Evolutionary conservation across 2,888 invertebrate genomes (phyloP), one percentile per base, ranked within the genome.

Genomic region (Raillietiella orientalis): DNA sequence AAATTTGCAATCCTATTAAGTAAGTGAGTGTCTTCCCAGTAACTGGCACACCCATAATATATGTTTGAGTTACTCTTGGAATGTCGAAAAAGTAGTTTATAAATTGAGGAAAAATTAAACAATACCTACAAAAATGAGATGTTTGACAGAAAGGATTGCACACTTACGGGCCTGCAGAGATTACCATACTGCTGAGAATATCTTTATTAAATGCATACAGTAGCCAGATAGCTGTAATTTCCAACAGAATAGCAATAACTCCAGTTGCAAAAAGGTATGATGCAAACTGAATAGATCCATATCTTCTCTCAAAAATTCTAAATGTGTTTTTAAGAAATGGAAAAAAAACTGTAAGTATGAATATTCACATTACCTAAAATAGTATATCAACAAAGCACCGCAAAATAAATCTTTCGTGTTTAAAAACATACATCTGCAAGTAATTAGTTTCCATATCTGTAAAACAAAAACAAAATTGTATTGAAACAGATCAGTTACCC

Each of bases 21-120:
- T 55, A 55, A 3, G 50, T 49, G 24, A 55, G 38, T 3, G 53
- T 52, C 36, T 55, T 55, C n/a, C 52, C 52, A 3, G 53, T 53
- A 28, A 55, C 45, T 5, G 55, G 53, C 14, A 54, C 40, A 3
- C 53, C 53, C 31, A 49, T 34, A 4, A 52, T 37, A 34, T 45
- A 41, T 3, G 47, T 46, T 29, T 46, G 39, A 8, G 50, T 45
- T 11, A 52, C 49, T 23, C 49, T 38, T 4, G 53, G 53, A 32
- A 55, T 48, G 38, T 53, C 52, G 36, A 44, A 45, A 36, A 47
- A 52, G 36, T 50, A 54, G 28, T 47, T 49, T 4, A 53, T 46
- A 38, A 50, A 54, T 31, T 53, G 37, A 2, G 53, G 50, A 34
- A 52, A 53, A 20, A 54, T 43, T 14, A 52, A 33, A 24, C 44